Evolutionary conservation across 2,797 vertebrate genomes (phyloP), one percentile per base, ranked within the genome.

Genomic region (Esox masquinongy): DNA sequence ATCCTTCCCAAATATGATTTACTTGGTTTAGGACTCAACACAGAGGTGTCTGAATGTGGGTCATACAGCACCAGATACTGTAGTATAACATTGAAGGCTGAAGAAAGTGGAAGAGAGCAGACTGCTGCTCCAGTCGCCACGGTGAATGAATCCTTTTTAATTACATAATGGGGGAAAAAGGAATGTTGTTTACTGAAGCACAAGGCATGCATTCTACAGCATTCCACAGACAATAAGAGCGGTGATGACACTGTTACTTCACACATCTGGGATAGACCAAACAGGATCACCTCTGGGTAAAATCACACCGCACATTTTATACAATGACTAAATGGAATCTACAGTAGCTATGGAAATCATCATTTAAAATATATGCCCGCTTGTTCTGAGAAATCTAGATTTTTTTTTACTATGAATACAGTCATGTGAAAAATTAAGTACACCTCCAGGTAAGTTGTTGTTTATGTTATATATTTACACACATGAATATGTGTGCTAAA

Each of bases 111-210:
- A 53, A n/a, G 19, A 22, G n/a, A 56, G 53, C 53, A n/a, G 53
- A 9, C 53, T 56, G 19, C 19, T 74, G 61, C 70, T 63, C 39
- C 31, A 24, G 81, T 47, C 70, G 75, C 75, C 39, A 26, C 73
- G 74, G 70, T 29, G 86, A 80, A 68, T 34, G 80, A 86, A 73
- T 84, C 68, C 82, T 88, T 87, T 68, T 85, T 78, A 70, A 63
- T 64, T 74, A 22, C 75, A 26, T 85, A 81, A 86, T 75, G 50
- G 85, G 83, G 53, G 76, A 8, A 78, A 81, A 71, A 74, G 73
- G 83, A 73, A 83, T 86, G 66, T 70, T 68, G 71, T 74, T 68
- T 53, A 17, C n/a, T 53, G 51, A 53, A 56, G n/a, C 53, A 56
- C 19, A 82, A 78, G 78, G 77, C 64, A 83, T 61, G 53, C 22